Evolutionary conservation across 2,888 invertebrate genomes (phyloP).

Genomic region (Pandemis heparana): DNA sequence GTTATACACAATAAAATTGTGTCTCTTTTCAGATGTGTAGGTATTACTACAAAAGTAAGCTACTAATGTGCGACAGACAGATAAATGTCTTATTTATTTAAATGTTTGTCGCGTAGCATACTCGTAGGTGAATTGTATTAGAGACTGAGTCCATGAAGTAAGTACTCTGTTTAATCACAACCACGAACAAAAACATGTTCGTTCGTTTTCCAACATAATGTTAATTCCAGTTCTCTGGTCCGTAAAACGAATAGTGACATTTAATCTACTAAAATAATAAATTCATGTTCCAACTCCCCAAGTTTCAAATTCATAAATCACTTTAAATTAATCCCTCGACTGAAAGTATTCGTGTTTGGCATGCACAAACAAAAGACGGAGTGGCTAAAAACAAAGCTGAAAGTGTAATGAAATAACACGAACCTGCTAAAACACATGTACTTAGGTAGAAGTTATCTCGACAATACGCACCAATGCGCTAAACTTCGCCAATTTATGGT

Average conservation of each 20-base stretch:
- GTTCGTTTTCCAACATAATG: slow-evolving; percentile 1
- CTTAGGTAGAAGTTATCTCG: slow-evolving; percentile 45
- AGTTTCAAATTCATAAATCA: slow-evolving; percentile 6
- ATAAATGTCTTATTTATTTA: not conserved
- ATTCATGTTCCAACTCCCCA: not conserved
- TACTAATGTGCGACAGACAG: no score
- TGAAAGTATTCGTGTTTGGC: slow-evolving; percentile 34
- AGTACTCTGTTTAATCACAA: not conserved
- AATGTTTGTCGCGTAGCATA: not conserved
- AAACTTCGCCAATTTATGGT: slow-evolving; percentile 48
- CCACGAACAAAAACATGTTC: not conserved
- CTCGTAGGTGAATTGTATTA: not conserved
- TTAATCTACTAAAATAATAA: not conserved
- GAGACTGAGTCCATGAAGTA: not conserved
- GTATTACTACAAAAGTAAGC: not conserved
- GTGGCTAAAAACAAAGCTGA: slow-evolving; percentile 2
- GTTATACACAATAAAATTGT: slow-evolving; percentile 25
- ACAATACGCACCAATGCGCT: slow-evolving; percentile 46
- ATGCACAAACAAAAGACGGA: slow-evolving; percentile 34
- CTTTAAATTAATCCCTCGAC: slow-evolving; percentile 31
- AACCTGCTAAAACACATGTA: slow-evolving; percentile 47
- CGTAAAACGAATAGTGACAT: slow-evolving; percentile 4
- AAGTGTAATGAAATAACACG: slow-evolving; percentile 42
- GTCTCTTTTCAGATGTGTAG: not conserved
- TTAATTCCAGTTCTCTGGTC: not conserved